Evolutionary conservation across 1,140 invertebrate genomes (phyloP).

Genomic region (Physella acuta): DNA sequence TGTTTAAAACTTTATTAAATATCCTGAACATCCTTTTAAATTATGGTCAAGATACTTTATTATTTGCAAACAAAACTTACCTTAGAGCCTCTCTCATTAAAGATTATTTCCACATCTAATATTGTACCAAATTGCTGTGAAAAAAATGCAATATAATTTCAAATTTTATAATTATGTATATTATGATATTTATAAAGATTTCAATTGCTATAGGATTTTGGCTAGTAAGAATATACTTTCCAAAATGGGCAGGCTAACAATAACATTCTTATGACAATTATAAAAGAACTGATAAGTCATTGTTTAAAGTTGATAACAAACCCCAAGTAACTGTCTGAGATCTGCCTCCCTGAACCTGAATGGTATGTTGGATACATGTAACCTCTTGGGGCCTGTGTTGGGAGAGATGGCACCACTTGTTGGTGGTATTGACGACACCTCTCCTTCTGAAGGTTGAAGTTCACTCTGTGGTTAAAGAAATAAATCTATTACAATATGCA

Average conservation of each 20-base stretch:
- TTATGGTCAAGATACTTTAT: not conserved
- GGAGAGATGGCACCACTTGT: slow-evolving; percentile 30
- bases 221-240: too few species aligned
- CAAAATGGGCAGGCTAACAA: too few species aligned
- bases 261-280: too few species aligned
- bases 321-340: slow-evolving; percentile 95
- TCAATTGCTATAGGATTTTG: too few species aligned
- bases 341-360: slow-evolving; percentile 98
- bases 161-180: too few species aligned
- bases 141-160: too few species aligned
- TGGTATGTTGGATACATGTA: slow-evolving; percentile 94
- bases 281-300: not conserved
- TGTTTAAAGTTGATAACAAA: too few species aligned
- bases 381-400: slow-evolving; percentile 55
- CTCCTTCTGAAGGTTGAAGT: slow-evolving; percentile 1
- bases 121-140: slow-evolving; percentile 96
- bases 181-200: slow-evolving; percentile 13
- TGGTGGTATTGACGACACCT: not conserved
- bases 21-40: not conserved
- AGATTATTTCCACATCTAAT: slow-evolving; percentile 99
- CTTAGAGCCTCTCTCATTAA: slow-evolving; percentile 99
- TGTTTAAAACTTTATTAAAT: not conserved
- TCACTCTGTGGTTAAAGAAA: not conserved
- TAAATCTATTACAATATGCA: too few species aligned
- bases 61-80: slow-evolving; percentile 66